Evolutionary conservation across 2,888 invertebrate species (phyloP), one percentile per base, ranked within the genome.

Genomic region (Ochlodes sylvanus): DNA sequence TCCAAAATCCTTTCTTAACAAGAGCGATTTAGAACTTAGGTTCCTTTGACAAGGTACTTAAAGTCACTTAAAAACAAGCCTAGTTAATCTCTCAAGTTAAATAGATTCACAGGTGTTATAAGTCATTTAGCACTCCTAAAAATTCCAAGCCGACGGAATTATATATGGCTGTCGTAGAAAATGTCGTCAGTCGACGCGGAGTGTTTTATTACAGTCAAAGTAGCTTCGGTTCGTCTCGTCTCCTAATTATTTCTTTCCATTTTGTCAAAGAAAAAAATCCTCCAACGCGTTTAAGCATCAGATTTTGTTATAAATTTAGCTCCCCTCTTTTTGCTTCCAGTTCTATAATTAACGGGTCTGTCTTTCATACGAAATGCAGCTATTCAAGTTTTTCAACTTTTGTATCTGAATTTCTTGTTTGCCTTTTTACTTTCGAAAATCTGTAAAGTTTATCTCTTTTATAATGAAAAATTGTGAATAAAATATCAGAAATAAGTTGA

Each of bases 221-320:
- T 75, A 75, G 82, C 80, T 76, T 73, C 81, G 87, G 82, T 78
- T 81, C 89, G 85, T 77, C 86, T 89, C 88, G 76, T 82, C 80
- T 84, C 86, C 88, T 91, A 91, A 92, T 92, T 92, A 92, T 91
- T 90, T 87, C 82, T 85, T 83, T 86, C 85, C 82, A 82, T 89
- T 90, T 83, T 81, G 81, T 82, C 76, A 78, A 79, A 77, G 80
- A 89, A 87, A 86, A 88, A 86, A 83, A 82, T 74, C 74, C 73
- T 76, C 76, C 75, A 72, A 78, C 83, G 81, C 83, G 82, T 81
- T 84, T 80, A 82, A 84, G 89, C 87, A 79, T 91, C 90, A 86
- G 87, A 88, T 90, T 91, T 87, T 85, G 85, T 79, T 82, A 83
- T 91, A 92, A 88, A 90, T 88, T 88, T 92, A 92, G 87, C 80